Base-by-base conservation (phyloP, 1,140 invertebrate species). In the Heliconius eleuchia region DNA sequence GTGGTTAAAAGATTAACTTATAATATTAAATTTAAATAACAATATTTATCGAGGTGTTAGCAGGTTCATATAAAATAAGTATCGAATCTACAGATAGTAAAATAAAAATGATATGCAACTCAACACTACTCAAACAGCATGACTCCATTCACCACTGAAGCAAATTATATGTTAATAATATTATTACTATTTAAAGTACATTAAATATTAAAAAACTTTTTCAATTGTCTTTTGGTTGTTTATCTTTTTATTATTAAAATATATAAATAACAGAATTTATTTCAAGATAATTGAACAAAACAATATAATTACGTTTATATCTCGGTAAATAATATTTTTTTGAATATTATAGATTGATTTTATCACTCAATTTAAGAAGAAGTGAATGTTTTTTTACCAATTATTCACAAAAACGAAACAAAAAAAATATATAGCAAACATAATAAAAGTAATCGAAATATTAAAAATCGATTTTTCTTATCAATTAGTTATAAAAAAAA, bases 81-180 rank as follows among this genome's bases (percentile, higher is more conserved):
- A 74, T 42, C 55, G 52, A 73, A 39, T 46, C 52, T 57, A 76
- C 74, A 71, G 57, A 79, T 71, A 34, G 50, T 23, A 71, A 71
- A 75, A 79, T 52, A 55, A 74, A 66, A 55, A 83, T 74, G 84
- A 84, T 80, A 84, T 82, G 82, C 84, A 83, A 78, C 74, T 79
- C 82, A 80, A 82, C 80, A 76, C 83, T 83, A 86, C 82, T 66
- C 78, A 83, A 85, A 86, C 82, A 82, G 76, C 78, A 83, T 78
- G 75, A 82, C 81, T 85, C 78, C 85, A 89, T 88, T 86, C 87
- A 88, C 83, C 85, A 80, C 80, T 74, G 79, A 89, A 89, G 86
- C 89, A 77, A 66, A 66, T 27, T 66, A 66, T 30, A 66, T 60
- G 55, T 66, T 66, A 66, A 66, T 27, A 66, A 30, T 27, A 16